Base-by-base conservation (phyloP, 2,888 invertebrate genomes). In the Eupithecia centaureata region DNA sequence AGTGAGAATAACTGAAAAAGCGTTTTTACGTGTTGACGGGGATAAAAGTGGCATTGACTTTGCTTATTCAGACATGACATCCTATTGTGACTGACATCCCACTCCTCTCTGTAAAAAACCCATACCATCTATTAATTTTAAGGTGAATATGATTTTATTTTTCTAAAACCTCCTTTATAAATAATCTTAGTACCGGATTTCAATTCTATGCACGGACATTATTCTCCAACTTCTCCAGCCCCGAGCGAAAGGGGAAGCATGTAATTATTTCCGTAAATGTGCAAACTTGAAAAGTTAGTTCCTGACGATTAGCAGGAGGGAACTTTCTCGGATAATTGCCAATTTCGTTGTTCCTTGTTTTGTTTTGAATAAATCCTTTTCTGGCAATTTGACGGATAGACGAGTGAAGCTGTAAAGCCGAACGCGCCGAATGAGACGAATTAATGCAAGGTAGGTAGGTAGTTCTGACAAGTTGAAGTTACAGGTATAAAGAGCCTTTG, bases 211-310 rank as follows among this genome's bases (percentile, higher is more conserved):
- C 0, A 10, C 22, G 22, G 57, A 1, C 38, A 25, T 51, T 60
- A 61, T 30, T 13, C 63, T 74, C 75, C 72, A 67, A 65, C 64
- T 10, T 10, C 73, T 68, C 63, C 65, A 60, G 18, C 52, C 62
- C 65, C 62, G 32, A 66, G 71, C 71, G 76, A 68, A 74, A 75
- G 66, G 76, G 78, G 76, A 78, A 77, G 78, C 76, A 75, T 83
- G 89, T 88, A 90, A 91, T 91, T 91, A 91, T 92, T 91, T 90
- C 87, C 84, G 84, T 88, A 88, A 92, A 90, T 89, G 89, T 86
- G 86, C 79, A 88, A 91, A 91, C 89, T 91, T 91, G 78, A 83
- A 73, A 77, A 73, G 73, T 76, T 78, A 80, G 82, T 84, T 84
- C 85, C 83, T 86, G 83, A 83, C 87, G 87, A 89, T 91, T 88